phyloP scores from a whole-genome alignment of 2,888 invertebrate species.

The Amblyjoppa fuscipennis region DNA sequence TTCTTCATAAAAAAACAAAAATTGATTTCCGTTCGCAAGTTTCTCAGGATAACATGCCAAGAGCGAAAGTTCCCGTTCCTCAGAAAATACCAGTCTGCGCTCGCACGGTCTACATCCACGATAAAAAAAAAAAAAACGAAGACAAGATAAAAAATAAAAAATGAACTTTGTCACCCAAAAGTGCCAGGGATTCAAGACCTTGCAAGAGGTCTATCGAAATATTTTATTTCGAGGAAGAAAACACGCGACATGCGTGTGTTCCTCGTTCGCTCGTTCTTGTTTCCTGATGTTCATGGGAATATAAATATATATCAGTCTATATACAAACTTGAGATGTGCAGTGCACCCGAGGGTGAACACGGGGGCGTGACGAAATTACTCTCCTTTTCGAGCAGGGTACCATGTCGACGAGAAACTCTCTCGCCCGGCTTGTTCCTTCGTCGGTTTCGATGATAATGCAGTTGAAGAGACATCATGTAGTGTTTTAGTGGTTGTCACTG shows the following conservation, averaged over 20 bases:
- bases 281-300: slow-evolving; percentile 37
- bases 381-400: slow-evolving; percentile 54
- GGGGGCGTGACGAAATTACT: slow-evolving; percentile 53
- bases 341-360: slow-evolving; percentile 30
- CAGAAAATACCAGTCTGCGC: not conserved
- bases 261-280: slow-evolving; percentile 1
- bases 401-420: slow-evolving; percentile 33
- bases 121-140: slow-evolving; percentile 23
- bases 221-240: slow-evolving; percentile 6
- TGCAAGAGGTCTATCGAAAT: slow-evolving; percentile 11
- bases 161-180: slow-evolving; percentile 55
- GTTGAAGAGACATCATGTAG: not conserved
- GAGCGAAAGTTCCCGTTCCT: slow-evolving; percentile 1
- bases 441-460: not conserved
- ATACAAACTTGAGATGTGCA: not conserved
- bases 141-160: slow-evolving; percentile 23
- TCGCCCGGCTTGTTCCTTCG: not conserved
- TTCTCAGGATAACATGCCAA: slow-evolving; percentile 53
- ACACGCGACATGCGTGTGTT: not conserved
- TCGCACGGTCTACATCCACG: not conserved
- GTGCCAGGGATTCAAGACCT: slow-evolving; percentile 40
- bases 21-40: not conserved
- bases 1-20: not conserved
- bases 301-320: slow-evolving; percentile 13
- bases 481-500: slow-evolving; percentile 7